These are phyloP conservation scores for Zygothrica quintamaculata DNA, from an alignment of 2,888 invertebrate species.

Conservation along the genomic window DNA sequence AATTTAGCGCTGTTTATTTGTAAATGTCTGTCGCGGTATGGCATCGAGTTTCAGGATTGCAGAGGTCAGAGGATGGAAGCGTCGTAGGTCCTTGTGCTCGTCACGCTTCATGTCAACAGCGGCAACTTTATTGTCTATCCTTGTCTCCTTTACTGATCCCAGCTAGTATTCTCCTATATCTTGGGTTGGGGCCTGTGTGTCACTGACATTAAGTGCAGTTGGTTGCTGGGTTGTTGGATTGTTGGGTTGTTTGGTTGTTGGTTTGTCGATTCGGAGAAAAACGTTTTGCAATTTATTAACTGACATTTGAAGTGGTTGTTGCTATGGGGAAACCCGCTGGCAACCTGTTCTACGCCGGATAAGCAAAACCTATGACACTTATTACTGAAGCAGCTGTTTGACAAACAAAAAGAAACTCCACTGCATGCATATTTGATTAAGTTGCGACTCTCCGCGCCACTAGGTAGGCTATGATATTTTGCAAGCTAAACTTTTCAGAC, in stretches of 20 bases:
- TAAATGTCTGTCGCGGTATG: conserved; percentile 70
- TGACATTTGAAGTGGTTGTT: conserved; percentile 65
- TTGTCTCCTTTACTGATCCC: conserved; percentile 15
- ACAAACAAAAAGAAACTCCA: conserved; percentile 42
- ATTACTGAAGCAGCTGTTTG: conserved; percentile 56
- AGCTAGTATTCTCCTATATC: conserved; percentile 4
- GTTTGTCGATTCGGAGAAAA: conserved; percentile 68
- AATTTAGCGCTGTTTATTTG: conserved; percentile 79
- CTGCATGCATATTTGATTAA: conserved; percentile 71
- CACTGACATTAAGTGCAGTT: conserved; percentile 72
- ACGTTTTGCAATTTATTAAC: conserved; percentile 75
- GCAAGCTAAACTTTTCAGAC: conserved; percentile 68
- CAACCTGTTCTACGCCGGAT: conserved; percentile 29
- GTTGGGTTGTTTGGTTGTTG: conserved; percentile 54
- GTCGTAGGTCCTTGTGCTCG: conserved; percentile 43
- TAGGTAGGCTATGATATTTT: conserved; percentile 66
- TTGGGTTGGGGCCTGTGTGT: conserved; percentile 35
- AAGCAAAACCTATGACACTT: conserved; percentile 63
- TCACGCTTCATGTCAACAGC: conserved; percentile 72
- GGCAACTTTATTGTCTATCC: conserved; percentile 70
- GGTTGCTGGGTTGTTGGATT: conserved; percentile 42
- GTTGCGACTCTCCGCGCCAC: conserved; percentile 43
- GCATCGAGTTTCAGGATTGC: conserved; percentile 57
- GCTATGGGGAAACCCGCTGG: conserved; percentile 9
- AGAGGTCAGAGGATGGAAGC: conserved; percentile 29